These are phyloP conservation scores for Tragelaphus buxtoni DNA, from an alignment of 2,113 vertebrate genomes.

Conservation along the genomic window DNA sequence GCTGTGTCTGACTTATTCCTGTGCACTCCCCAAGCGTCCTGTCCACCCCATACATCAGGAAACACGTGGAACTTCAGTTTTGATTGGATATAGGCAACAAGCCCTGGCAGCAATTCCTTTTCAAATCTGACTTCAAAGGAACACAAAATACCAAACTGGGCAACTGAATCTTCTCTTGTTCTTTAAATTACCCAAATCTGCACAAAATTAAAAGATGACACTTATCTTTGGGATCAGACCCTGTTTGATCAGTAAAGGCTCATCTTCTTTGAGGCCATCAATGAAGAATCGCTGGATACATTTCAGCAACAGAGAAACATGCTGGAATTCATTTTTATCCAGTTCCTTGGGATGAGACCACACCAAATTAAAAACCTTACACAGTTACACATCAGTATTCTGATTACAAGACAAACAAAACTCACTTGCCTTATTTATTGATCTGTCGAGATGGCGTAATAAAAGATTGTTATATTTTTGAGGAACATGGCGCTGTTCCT, in stretches of 20 bases:
- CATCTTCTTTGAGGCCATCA: conserved; percentile 66
- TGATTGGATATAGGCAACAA: not conserved
- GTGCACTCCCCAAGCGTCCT: too few relatives aligned
- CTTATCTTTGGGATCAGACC: conserved; percentile 88
- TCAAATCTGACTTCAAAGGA: not conserved
- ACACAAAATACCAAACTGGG: not conserved
- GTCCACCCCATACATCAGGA: not conserved
- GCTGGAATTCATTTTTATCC: conserved; percentile 81
- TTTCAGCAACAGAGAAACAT: conserved; percentile 81
- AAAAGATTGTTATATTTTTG: conserved; percentile 74
- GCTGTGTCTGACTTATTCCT: not conserved
- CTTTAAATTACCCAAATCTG: not conserved
- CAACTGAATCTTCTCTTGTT: not conserved
- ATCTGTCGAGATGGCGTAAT: conserved; percentile 73
- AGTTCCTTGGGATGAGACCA: conserved; percentile 77
- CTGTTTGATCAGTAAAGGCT: conserved; percentile 79
- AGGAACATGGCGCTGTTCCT: conserved; percentile 37
- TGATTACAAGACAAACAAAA: fast-evolving
- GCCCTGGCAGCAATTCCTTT: not conserved
- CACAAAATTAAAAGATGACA: conserved; percentile 35
- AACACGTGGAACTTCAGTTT: not conserved
- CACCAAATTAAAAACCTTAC: not conserved
- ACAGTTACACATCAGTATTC: fast-evolving
- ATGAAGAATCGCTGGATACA: conserved; percentile 80
- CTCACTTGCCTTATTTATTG: conserved; percentile 73